Conservation (phyloP, 2,888 invertebrate genomes). For the Drosophila affinis region DNA sequence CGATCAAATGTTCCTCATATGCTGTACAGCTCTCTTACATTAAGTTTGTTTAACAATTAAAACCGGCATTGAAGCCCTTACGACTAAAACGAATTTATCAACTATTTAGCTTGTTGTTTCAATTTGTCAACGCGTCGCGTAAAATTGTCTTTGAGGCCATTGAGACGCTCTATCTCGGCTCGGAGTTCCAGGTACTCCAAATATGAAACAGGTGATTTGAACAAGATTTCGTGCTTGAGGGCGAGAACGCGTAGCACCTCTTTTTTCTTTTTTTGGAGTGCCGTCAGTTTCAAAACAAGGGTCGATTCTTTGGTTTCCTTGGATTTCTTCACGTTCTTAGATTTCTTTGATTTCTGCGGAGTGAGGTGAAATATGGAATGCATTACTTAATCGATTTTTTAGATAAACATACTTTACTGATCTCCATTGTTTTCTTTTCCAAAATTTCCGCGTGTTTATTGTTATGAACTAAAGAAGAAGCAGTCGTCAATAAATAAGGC, state of each 20-base stretch:
- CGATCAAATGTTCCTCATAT: not conserved
- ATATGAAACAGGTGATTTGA: constrained; percentile 70
- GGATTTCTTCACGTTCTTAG: constrained; percentile 56
- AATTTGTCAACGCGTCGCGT: constrained; percentile 58
- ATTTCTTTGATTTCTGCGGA: constrained; percentile 59
- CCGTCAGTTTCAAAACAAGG: constrained; percentile 46
- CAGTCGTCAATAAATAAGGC: no score
- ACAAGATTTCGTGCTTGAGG: constrained; percentile 68
- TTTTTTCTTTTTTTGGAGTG: constrained; percentile 56
- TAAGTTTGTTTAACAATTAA: not conserved
- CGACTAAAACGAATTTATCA: not conserved
- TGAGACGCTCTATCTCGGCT: constrained; percentile 70
- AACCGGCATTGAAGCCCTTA: not conserved
- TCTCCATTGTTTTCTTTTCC: constrained; percentile 20
- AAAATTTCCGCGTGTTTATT: constrained; percentile 32
- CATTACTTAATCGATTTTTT: not conserved
- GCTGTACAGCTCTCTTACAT: not conserved
- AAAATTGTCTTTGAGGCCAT: constrained; percentile 65
- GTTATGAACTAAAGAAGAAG: no score
- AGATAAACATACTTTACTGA: constrained; percentile 20
- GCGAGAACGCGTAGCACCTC: constrained; percentile 73
- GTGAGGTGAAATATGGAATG: not conserved
- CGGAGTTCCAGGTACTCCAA: constrained; percentile 76
- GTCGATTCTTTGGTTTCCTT: constrained; percentile 51
- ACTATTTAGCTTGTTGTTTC: constrained; percentile 63